Evolutionary conservation across 2,888 invertebrate species (phyloP).

Genomic region (Mythimna impura): DNA sequence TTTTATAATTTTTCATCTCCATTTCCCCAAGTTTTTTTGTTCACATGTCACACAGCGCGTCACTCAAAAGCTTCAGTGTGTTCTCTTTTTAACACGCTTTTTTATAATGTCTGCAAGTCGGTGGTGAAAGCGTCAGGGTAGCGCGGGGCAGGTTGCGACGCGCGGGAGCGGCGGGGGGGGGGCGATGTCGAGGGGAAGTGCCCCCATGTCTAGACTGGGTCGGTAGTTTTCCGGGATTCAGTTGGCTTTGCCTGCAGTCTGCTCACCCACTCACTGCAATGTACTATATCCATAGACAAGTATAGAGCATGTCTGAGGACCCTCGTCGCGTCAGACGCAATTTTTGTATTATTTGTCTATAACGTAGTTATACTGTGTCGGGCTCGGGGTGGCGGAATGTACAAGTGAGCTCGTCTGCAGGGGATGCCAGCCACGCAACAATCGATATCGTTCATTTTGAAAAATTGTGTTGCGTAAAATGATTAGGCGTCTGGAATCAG

Average conservation of each 20-base stretch:
- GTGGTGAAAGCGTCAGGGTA: constrained; percentile 85
- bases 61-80: constrained; percentile 84
- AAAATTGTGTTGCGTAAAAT: constrained; percentile 14
- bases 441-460: constrained; percentile 66
- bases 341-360: constrained; percentile 83
- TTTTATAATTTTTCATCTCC: constrained; percentile 78
- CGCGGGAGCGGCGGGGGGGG: constrained; percentile 59
- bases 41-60: constrained; percentile 79
- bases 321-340: constrained; percentile 84
- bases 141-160: constrained; percentile 68
- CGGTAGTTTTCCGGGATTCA: constrained; percentile 91
- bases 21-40: constrained; percentile 79
- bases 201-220: constrained; percentile 91
- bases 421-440: constrained; percentile 71
- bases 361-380: constrained; percentile 69
- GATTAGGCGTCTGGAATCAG: constrained; percentile 5
- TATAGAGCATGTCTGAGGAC: constrained; percentile 84
- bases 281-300: constrained; percentile 77
- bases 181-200: constrained; percentile 81
- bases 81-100: too few species aligned
- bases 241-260: constrained; percentile 89
- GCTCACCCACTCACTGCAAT: constrained; percentile 89
- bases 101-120: constrained; percentile 87
- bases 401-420: constrained; percentile 76
- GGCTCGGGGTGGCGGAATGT: constrained; percentile 73